Base-by-base conservation (phyloP, 1,140 invertebrate genomes). In the Apis cerana region DNA sequence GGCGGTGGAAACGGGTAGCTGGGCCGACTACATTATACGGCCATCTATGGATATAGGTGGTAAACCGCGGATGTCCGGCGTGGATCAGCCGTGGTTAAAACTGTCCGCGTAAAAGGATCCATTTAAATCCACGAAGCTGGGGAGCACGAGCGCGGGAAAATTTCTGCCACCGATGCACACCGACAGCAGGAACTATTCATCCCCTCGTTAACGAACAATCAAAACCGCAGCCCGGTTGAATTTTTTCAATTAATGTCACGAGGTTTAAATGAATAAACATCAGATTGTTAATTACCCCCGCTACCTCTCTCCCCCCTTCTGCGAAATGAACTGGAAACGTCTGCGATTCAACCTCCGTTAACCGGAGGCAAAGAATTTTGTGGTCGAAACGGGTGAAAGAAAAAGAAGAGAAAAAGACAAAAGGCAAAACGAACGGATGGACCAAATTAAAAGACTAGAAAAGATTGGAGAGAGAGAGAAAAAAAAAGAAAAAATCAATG, bases 51-150 rank as follows among this genome's bases (percentile, higher is more conserved):
- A 77, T 83, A 79, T 79, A 82, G 79, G 21, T 79, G 87, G 86
- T 88, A 70, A 88, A 88, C 87, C 87, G 80, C 87, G 86, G 70
- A 88, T 65, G 86, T 81, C 79, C 67, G 79, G 58, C 72, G 80
- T 71, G 86, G 86, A 88, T 88, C 82, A 88, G 69, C 50, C 68
- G 87, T 68, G 87, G 87, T 88, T 85, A 83, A 88, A 85, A 78
- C 58, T 75, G 86, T 68, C 86, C 83, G 75, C 86, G 86, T 83
- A 88, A 88, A 88, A 88, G 86, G 83, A 78, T 82, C 80, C 87
- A 88, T 88, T 88, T 88, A 88, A 88, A 88, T 85, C 79, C 68
- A 88, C 69, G 62, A 62, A 58, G 86, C 62, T 64, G 80, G 69
- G 0, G 76, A 59, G 50, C 80, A 83, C 52, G 59, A 7, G 33